phyloP scores from a whole-genome alignment of 2,888 invertebrate genomes.

The Philonicus albiceps region DNA sequence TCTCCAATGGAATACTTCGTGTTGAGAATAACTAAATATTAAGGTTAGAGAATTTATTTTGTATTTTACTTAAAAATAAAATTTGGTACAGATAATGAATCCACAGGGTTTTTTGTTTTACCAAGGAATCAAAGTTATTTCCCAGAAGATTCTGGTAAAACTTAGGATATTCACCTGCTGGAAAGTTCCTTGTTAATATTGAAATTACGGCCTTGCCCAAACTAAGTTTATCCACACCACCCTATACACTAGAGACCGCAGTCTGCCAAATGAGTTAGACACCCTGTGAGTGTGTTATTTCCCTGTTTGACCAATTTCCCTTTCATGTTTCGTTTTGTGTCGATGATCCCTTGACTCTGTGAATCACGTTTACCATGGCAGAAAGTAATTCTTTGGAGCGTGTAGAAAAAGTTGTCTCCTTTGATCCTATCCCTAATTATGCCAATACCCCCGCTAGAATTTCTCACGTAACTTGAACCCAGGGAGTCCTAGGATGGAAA shows the following conservation, averaged over 20 bases:
- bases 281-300: background rate
- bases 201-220: background rate
- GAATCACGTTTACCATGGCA: background rate
- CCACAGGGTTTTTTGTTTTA: background rate
- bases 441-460: background rate
- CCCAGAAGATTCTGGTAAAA: background rate
- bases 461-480: background rate
- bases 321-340: background rate
- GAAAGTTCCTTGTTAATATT: background rate
- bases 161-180: background rate
- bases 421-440: background rate
- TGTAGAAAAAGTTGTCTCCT: background rate
- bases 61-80: background rate
- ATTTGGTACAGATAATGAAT: background rate
- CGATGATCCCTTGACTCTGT: background rate
- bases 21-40: background rate
- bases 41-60: background rate
- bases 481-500: background rate
- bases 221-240: background rate
- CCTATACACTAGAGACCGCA: background rate
- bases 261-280: background rate
- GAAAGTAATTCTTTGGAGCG: background rate
- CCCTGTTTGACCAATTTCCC: background rate
- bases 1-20: no score
- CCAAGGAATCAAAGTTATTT: background rate